Base-by-base conservation (phyloP, 1,140 invertebrate species). In the Drosophila teissieri region DNA sequence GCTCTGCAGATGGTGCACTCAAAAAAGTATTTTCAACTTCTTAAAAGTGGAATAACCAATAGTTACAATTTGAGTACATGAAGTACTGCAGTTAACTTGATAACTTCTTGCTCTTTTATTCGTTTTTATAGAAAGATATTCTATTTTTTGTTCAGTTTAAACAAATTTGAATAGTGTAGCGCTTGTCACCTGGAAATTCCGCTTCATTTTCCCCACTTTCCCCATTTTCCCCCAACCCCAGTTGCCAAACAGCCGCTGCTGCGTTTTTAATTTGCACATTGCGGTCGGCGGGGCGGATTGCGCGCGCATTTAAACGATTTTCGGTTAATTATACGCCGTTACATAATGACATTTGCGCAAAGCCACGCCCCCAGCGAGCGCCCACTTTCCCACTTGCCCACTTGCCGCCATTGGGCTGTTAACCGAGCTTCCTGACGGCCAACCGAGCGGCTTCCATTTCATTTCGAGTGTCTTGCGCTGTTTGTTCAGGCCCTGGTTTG, bases 301-400 rank as follows among this genome's bases (percentile, higher is more conserved):
- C 58, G 42, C 39, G 68, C 60, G 70, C 73, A 68, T 61, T 88
- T 89, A 88, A 88, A 84, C 80, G 80, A 80, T 88, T 84, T 88
- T 89, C 62, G 84, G 84, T 88, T 88, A 88, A 88, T 88, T 88
- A 88, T 88, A 80, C 73, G 73, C 73, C 72, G 73, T 76, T 80
- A 65, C 84, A 80, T 86, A 86, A 79, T 79, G 79, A 79, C 83
- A 82, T 86, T 86, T 86, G 74, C 49, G 27, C 83, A 72, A 78
- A 15, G 65, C 62, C 52, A 65, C 63, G 63, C 60, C 45, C 62
- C 56, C 60, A 40, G 14, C 17, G 24, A 36, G 14, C 40, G 44
- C 51, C 19, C 11, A 48, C 40, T 31, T 45, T 2, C 19, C 19
- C 19, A 19, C 19, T 19, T 19, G 19, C 19, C 19, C 19, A 19